Evolutionary conservation across 2,888 invertebrate genomes (phyloP), one percentile per base, ranked within the genome.

Genomic region (Merodon equestris): DNA sequence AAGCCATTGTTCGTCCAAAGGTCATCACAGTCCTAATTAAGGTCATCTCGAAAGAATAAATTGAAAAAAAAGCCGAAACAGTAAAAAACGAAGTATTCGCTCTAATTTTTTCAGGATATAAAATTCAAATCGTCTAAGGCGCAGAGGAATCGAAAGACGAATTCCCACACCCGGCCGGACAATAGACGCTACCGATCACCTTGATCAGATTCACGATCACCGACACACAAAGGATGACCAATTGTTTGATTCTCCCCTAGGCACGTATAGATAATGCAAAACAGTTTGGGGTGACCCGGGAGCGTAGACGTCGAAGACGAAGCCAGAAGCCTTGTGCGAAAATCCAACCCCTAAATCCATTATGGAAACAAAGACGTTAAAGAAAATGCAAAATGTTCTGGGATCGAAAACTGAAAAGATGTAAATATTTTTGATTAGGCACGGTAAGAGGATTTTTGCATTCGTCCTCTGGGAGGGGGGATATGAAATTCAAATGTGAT

Each of bases 381-480:
- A 51, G 77, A 61, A 63, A 73, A 79, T 79, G 79, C 79, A 73
- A 79, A 79, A 76, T 50, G 9, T 79, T 56, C 34, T 1, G 56
- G 53, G 50, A 47, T 45, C 13, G 9, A 34, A 57, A 36, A n/a
- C 14, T 27, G 42, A 27, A 36, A 1, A 54, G 45, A 60, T 77
- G 73, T 79, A 79, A 79, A 79, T 74, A 79, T 70, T 79, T 79
- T 79, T 79, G 79, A 79, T 79, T 79, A 79, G 68, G 50, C 79
- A 74, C 63, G 79, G 79, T 74, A 77, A 73, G 77, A 77, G 77
- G 72, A 79, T 79, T 79, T 73, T 79, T 79, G 77, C 77, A 73
- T 79, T 72, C 19, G 27, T 56, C 34, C 58, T 13, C 48, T 18
- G 51, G 34, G 17, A 47, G 64, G 42, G 50, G 56, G 51, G 47